These are phyloP conservation scores for Choristoneura fumiferana DNA, from an alignment of 1,140 invertebrate genomes.

Conservation along the genomic window DNA sequence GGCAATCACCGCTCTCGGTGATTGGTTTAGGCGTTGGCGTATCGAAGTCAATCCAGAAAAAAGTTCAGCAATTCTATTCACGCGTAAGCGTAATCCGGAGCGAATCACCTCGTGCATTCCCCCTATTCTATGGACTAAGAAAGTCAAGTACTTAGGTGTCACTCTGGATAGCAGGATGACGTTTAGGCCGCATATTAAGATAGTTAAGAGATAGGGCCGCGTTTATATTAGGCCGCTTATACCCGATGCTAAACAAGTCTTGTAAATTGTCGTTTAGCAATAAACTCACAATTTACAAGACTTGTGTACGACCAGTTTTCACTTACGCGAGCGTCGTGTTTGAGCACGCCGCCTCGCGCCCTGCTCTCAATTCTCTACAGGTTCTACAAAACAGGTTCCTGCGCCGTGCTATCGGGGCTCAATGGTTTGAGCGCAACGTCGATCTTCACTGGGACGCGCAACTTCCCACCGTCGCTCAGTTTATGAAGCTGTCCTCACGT, in stretches of 20 bases:
- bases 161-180: background rate
- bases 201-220: background rate
- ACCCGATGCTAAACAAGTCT: background rate
- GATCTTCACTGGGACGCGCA: too few relatives aligned
- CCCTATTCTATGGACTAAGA: background rate
- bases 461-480: background rate
- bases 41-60: conserved; percentile 40
- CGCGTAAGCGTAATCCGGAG: too few relatives aligned
- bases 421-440: too few relatives aligned
- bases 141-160: conserved; percentile 16
- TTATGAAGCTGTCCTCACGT: background rate
- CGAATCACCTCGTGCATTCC: background rate
- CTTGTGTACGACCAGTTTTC: conserved; percentile 27
- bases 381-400: too few relatives aligned
- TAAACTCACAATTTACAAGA: conserved; percentile 10
- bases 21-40: conserved; percentile 35
- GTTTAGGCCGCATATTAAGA: background rate
- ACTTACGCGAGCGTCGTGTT: conserved; percentile 31
- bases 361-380: conserved; percentile 22
- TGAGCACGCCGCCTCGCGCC: conserved; percentile 18
- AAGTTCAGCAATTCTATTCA: conserved; percentile 18
- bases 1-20: conserved; percentile 22
- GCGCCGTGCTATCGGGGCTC: too few relatives aligned
- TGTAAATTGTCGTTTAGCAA: conserved; percentile 21
- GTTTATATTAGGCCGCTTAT: background rate